Evolutionary conservation across 2,888 invertebrate species (phyloP).

Genomic region (Eristalis intricaria): DNA sequence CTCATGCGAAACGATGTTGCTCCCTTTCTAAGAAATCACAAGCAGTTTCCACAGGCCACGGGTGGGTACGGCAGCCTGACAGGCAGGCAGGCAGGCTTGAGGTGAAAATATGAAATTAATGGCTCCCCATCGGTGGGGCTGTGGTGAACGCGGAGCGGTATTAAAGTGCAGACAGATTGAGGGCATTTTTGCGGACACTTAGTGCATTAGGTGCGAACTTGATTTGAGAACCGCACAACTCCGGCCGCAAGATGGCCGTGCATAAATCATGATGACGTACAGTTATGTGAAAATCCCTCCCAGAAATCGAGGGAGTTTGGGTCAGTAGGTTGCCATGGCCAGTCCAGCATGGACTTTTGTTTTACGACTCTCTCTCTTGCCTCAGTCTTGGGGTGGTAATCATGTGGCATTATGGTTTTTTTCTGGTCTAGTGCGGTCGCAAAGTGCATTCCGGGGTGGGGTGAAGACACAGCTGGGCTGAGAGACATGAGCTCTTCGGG

Average conservation of each 20-base stretch:
- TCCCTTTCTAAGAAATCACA: constrained; percentile 64
- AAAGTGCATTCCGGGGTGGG: not conserved
- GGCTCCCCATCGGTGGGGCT: constrained; percentile 33
- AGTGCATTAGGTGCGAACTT: constrained; percentile 69
- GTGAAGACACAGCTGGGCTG: not conserved
- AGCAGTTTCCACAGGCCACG: constrained; percentile 26
- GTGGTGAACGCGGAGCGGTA: not conserved
- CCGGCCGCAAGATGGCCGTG: not conserved
- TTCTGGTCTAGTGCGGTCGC: constrained; percentile 2
- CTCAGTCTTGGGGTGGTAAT: not conserved
- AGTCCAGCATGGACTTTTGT: not conserved
- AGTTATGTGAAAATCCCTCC: constrained; percentile 27
- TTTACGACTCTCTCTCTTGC: not conserved
- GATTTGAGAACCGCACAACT: constrained; percentile 24
- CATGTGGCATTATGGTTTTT: constrained; percentile 6
- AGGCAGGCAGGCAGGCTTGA: constrained; percentile 4
- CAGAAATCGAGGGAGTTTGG: constrained; percentile 7
- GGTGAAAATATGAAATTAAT: constrained; percentile 70
- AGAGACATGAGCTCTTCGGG: no score
- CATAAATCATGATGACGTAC: constrained; percentile 51
- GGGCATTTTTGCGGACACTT: constrained; percentile 69
- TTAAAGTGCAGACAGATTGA: constrained; percentile 62
- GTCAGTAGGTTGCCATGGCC: constrained; percentile 29
- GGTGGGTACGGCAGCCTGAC: not conserved
- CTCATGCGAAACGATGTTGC: constrained; percentile 70